These are phyloP conservation scores for Arnoldichthys spilopterus DNA, from an alignment of 2,797 vertebrate genomes.

Conservation along the genomic window DNA sequence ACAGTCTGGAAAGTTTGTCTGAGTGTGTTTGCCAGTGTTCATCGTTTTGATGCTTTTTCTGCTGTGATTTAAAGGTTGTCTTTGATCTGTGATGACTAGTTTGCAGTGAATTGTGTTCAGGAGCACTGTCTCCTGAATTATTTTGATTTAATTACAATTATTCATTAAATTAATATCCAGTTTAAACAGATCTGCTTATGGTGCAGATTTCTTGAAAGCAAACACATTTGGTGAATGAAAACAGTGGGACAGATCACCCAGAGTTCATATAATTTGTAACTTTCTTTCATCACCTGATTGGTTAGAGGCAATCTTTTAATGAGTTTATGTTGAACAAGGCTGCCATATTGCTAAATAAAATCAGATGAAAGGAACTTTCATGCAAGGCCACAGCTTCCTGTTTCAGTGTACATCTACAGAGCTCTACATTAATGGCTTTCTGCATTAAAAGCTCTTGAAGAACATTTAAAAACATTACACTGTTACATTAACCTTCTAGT, in stretches of 20 bases:
- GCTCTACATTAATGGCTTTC: too few relatives aligned
- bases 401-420: too few relatives aligned
- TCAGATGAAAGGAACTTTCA: not conserved
- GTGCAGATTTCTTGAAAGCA: not conserved
- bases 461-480: too few relatives aligned
- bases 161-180: not conserved
- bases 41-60: not conserved
- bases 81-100: constrained; percentile 2
- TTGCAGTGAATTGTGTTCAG: not conserved
- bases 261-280: not conserved
- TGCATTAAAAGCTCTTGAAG: too few relatives aligned
- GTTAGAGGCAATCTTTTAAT: not conserved
- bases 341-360: not conserved
- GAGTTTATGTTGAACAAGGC: not conserved
- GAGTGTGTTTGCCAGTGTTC: not conserved
- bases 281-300: not conserved
- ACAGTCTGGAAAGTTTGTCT: not conserved
- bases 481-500: too few relatives aligned
- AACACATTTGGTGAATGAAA: not conserved
- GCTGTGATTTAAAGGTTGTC: not conserved
- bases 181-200: too few relatives aligned
- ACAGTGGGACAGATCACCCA: not conserved
- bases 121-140: not conserved
- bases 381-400: not conserved
- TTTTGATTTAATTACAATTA: not conserved